These are phyloP conservation scores for Aculops lycopersici DNA, from an alignment of 1,140 invertebrate genomes.

Conservation along the genomic window DNA sequence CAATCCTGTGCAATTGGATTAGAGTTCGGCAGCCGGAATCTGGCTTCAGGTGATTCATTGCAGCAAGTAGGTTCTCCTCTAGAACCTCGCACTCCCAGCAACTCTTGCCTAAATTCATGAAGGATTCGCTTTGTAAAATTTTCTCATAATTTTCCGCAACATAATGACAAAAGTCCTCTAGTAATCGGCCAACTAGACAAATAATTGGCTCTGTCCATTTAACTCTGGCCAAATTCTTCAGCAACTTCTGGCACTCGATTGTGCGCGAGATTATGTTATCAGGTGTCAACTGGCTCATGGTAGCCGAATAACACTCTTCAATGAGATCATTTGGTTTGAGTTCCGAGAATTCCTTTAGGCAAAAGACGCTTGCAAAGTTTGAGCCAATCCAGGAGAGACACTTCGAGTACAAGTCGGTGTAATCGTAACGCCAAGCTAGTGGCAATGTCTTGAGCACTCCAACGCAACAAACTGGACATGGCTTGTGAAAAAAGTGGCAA, in stretches of 20 bases:
- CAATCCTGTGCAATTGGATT: constrained; percentile 15
- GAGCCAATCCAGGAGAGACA: constrained; percentile 49
- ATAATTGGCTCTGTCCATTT: constrained; percentile 35
- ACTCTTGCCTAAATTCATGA: constrained; percentile 25
- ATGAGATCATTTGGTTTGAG: not conserved
- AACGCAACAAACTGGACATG: constrained; percentile 35
- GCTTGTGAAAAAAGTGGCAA: constrained; percentile 64
- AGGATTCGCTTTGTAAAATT: constrained; percentile 25
- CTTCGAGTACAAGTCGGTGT: constrained; percentile 53
- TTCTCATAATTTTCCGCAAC: constrained; percentile 28
- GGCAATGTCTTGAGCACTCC: constrained; percentile 49
- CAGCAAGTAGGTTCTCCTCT: constrained; percentile 28
- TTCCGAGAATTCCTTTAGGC: constrained; percentile 2
- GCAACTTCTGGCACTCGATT: constrained; percentile 31
- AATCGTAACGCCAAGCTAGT: constrained; percentile 38
- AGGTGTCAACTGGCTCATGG: constrained; percentile 15
- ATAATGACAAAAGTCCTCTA: constrained; percentile 28
- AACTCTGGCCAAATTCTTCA: constrained; percentile 29
- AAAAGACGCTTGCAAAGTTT: constrained; percentile 38
- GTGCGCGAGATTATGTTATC: constrained; percentile 29
- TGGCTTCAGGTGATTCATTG: constrained; percentile 25
- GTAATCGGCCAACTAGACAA: constrained; percentile 27
- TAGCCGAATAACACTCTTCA: constrained; percentile 2
- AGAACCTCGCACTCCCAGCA: constrained; percentile 15
- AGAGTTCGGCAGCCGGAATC: constrained; percentile 37